Percentiles rank a stretch among this genome's conserved stretches.
Evolutionary conservation across 2,113 vertebrate species (phyloP).

Genomic region (Campylomormyrus numenius): DNA sequence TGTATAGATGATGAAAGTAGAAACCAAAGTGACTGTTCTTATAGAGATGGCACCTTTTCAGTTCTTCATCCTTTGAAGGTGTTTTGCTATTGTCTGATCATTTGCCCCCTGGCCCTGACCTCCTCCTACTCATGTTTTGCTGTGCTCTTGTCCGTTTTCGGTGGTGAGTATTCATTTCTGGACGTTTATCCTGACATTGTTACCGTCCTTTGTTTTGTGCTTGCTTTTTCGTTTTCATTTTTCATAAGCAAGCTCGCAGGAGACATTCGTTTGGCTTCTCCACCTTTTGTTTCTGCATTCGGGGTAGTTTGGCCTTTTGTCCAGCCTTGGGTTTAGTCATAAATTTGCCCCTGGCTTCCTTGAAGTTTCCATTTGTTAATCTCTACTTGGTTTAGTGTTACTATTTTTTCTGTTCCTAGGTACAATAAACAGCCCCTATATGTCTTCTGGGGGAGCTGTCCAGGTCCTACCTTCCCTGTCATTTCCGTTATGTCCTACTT

Average conservation of each 20-base stretch:
- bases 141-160: background rate
- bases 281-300: background rate
- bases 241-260: background rate
- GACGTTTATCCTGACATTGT: background rate
- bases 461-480: background rate
- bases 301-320: background rate
- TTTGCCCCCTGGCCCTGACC: background rate
- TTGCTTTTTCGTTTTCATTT: background rate
- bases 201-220: background rate
- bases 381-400: background rate
- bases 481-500: background rate
- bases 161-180: background rate
- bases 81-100: background rate
- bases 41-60: background rate
- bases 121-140: background rate
- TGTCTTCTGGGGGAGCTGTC: background rate
- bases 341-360: background rate
- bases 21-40: background rate
- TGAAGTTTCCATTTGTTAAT: background rate
- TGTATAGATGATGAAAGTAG: background rate
- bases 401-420: background rate
- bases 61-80: background rate
- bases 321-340: background rate
- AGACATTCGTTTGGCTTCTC: background rate
- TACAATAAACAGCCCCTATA: background rate